Percentiles rank a stretch among this genome's conserved stretches.
These are phyloP conservation scores for Diloba caeruleocephala DNA, from an alignment of 2,888 invertebrate genomes.

Conservation along the genomic window DNA sequence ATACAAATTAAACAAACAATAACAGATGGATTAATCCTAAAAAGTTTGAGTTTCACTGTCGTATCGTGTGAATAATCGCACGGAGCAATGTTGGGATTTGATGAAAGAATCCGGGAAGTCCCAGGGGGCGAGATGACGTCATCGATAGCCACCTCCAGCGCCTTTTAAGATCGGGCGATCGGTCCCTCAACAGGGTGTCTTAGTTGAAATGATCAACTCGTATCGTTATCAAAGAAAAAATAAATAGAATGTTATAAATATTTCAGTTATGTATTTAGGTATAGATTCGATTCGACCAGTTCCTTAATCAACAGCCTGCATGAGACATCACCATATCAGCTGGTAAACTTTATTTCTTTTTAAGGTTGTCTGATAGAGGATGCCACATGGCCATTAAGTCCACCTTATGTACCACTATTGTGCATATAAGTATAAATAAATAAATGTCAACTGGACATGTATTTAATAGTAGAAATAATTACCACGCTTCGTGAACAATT, in stretches of 20 bases:
- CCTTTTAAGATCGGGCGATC: slow-evolving; percentile 39
- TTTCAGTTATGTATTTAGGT: not conserved
- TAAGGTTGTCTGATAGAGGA: no score
- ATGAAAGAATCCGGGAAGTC: slow-evolving; percentile 77
- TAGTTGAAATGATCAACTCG: slow-evolving; percentile 30
- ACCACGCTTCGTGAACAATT: no score
- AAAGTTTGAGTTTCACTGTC: slow-evolving; percentile 69
- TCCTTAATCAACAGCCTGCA: no score
- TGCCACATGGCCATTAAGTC: no score
- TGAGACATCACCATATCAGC: no score
- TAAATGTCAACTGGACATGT: no score
- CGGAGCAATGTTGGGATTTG: slow-evolving; percentile 77
- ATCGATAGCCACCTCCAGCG: slow-evolving; percentile 56
- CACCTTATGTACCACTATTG: no score
- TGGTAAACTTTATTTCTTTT: no score
- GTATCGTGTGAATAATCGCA: slow-evolving; percentile 85
- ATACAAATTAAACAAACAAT: not conserved
- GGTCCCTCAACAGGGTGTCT: no score
- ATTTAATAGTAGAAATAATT: no score
- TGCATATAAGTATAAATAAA: no score
- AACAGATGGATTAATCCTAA: slow-evolving; percentile 19
- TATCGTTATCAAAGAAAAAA: slow-evolving; percentile 23
- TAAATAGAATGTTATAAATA: slow-evolving; percentile 11
- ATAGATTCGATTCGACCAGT: no score
- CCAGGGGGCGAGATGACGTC: slow-evolving; percentile 77